Conservation (phyloP, 2,888 invertebrate species). For the Leucophenga maculata region DNA sequence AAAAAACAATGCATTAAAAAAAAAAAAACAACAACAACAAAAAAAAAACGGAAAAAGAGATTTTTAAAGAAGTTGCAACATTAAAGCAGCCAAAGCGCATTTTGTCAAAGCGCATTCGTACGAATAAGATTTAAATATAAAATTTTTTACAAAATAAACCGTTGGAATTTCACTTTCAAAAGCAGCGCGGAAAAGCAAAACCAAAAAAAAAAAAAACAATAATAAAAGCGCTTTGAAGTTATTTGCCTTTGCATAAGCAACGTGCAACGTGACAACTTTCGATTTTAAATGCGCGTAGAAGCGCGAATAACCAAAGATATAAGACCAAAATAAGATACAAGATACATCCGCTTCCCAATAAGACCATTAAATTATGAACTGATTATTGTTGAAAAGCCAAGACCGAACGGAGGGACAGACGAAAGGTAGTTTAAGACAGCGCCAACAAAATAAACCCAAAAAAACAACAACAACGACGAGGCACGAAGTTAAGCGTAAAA, state of each 20-base stretch:
- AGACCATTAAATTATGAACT: slow-evolving; percentile 58
- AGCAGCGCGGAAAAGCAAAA: slow-evolving; percentile 40
- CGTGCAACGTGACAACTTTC: slow-evolving; percentile 52
- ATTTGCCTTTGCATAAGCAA: slow-evolving; percentile 28
- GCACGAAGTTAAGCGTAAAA: slow-evolving; percentile 21
- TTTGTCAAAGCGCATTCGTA: slow-evolving; percentile 24
- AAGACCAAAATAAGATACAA: not conserved
- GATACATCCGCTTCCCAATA: slow-evolving; percentile 61
- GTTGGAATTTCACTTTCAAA: slow-evolving; percentile 61
- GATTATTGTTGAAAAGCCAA: slow-evolving; percentile 40
- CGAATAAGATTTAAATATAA: not conserved
- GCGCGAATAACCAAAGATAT: not conserved
- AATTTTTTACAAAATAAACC: not conserved
- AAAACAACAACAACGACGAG: slow-evolving; percentile 25
- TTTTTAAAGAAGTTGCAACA: too few relatives aligned
- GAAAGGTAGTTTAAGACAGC: too few relatives aligned
- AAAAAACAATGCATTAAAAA: too few relatives aligned
- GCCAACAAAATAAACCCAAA: too few relatives aligned
- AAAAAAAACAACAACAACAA: not conserved
- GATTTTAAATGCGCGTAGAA: slow-evolving; percentile 47
- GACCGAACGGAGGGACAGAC: not conserved
- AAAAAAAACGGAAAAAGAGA: too few relatives aligned
- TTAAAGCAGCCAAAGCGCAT: slow-evolving; percentile 20
- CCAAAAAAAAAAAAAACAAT: slow-evolving; percentile 29
- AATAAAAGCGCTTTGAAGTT: slow-evolving; percentile 26